Conservation (phyloP, 2,797 vertebrate genomes). For the Pseudochirops corinnae region DNA sequence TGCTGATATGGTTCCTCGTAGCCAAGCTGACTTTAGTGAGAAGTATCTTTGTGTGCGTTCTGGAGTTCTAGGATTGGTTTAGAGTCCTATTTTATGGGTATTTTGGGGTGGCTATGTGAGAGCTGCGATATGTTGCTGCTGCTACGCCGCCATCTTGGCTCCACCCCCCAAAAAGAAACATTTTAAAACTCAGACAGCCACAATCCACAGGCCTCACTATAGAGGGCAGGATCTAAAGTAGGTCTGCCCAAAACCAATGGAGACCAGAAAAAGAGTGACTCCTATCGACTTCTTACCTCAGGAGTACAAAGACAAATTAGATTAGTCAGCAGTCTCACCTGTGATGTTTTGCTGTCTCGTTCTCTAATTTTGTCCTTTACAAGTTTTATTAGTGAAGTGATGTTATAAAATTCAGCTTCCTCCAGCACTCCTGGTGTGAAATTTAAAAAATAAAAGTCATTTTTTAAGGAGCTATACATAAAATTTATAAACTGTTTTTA, state of each 20-base stretch:
- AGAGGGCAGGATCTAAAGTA: background rate
- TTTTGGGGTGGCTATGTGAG: too few species aligned
- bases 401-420: slow-evolving; percentile 99
- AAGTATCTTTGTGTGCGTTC: too few species aligned
- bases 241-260: background rate
- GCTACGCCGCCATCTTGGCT: too few species aligned
- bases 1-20: too few species aligned
- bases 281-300: background rate
- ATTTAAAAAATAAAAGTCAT: slow-evolving; percentile 45
- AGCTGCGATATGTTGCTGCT: too few species aligned
- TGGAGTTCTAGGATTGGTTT: too few species aligned
- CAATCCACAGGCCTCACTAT: background rate
- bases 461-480: slow-evolving; percentile 14
- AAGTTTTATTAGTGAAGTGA: slow-evolving; percentile 98
- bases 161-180: background rate
- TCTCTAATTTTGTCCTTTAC: slow-evolving; percentile 99
- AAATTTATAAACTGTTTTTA: background rate
- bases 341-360: slow-evolving; percentile 95
- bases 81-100: too few species aligned
- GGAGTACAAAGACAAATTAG: slow-evolving; percentile 41
- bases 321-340: slow-evolving; percentile 86
- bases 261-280: background rate
- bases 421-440: slow-evolving; percentile 92
- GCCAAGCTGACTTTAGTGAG: too few species aligned
- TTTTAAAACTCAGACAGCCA: background rate